Evolutionary conservation across 2,888 invertebrate species (phyloP).

Genomic region (Slavum lentiscoides): DNA sequence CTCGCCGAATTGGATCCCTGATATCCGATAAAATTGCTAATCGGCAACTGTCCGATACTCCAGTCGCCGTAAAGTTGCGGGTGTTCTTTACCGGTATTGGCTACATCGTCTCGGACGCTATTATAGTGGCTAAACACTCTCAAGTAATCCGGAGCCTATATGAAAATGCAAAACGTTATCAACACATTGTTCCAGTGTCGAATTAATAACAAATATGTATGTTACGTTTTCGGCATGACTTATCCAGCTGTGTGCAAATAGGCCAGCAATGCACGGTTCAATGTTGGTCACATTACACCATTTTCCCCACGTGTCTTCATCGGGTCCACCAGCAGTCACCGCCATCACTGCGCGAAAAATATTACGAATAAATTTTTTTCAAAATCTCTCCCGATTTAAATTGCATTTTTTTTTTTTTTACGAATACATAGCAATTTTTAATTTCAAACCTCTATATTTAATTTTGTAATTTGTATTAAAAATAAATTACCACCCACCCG

Average conservation of each 20-base stretch:
- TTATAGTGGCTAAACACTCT: conserved; percentile 5
- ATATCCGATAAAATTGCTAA: conserved; percentile 12
- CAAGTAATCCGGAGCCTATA: not conserved
- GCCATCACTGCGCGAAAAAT: conserved; percentile 63
- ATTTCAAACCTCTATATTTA: no score
- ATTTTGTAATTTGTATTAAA: no score
- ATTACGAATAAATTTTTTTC: not conserved
- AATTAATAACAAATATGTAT: not conserved
- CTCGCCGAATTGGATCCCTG: not conserved
- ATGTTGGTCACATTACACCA: conserved; percentile 62
- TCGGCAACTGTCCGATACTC: conserved; percentile 12
- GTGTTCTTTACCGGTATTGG: not conserved
- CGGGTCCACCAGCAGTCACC: conserved; percentile 65
- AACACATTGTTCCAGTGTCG: not conserved
- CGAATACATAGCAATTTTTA: no score
- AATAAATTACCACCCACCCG: no score
- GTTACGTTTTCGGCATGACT: conserved; percentile 63
- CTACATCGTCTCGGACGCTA: not conserved
- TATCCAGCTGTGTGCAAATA: conserved; percentile 68
- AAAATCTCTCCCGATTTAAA: no score
- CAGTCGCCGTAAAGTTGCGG: conserved; percentile 23
- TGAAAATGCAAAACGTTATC: not conserved
- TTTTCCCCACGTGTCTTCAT: conserved; percentile 66
- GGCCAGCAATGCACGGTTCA: conserved; percentile 65
- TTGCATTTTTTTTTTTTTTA: no score